These are phyloP conservation scores for Hesperophylax magnus DNA, from an alignment of 1,140 invertebrate genomes.

Conservation along the genomic window DNA sequence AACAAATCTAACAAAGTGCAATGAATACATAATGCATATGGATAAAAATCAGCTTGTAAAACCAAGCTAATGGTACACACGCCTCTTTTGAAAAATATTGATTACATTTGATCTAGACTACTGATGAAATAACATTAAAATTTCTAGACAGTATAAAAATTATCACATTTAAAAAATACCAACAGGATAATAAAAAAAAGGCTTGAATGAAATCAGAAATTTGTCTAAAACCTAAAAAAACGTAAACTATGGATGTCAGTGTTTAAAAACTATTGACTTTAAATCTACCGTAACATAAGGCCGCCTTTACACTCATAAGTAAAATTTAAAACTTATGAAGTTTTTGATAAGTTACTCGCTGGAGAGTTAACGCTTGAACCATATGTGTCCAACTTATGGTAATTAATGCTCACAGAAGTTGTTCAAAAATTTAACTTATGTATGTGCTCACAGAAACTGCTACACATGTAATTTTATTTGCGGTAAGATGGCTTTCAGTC, in stretches of 20 bases:
- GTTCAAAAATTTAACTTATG: no score
- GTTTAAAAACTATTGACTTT: neutral
- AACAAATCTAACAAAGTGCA: slow-evolving; percentile 43
- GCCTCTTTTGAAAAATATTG: neutral
- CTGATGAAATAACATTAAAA: neutral
- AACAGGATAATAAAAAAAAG: neutral
- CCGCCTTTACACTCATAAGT: no score
- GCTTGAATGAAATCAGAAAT: neutral
- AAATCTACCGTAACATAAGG: no score
- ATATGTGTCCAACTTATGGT: no score
- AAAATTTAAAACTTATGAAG: no score
- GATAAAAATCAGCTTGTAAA: slow-evolving; percentile 52
- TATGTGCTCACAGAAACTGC: no score
- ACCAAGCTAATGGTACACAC: slow-evolving; percentile 47
- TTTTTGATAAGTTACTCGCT: no score
- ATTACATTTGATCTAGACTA: neutral
- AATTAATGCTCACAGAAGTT: no score
- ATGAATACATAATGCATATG: slow-evolving; percentile 5
- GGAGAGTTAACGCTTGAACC: no score
- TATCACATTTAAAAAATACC: neutral
- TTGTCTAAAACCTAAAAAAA: neutral
- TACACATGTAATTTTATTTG: no score
- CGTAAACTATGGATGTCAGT: neutral
- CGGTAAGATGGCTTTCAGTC: no score
- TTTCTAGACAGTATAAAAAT: neutral